phyloP scores from a whole-genome alignment of 2,888 invertebrate species.

The Conus canariensis region DNA sequence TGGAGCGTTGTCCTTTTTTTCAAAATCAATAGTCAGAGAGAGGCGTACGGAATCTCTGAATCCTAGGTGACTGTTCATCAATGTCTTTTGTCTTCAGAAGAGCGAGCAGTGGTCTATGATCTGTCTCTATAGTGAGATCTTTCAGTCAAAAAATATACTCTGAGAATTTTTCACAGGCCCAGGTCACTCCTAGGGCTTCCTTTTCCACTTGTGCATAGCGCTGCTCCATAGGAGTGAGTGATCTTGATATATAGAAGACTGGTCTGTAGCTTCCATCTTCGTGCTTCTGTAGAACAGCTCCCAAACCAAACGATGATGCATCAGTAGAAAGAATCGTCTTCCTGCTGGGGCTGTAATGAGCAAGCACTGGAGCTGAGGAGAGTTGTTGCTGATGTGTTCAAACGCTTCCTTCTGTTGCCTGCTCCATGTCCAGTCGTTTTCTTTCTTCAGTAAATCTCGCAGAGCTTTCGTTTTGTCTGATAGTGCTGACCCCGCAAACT shows the following conservation, averaged over 20 bases:
- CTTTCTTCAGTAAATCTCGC: conserved; percentile 34
- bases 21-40: no score
- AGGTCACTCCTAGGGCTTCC: conserved; percentile 26
- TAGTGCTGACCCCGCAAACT: not conserved
- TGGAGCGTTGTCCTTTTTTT: not conserved
- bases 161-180: conserved; percentile 35
- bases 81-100: conserved; percentile 28
- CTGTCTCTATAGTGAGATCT: not conserved
- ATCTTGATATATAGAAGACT: conserved; percentile 24
- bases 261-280: not conserved
- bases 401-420: no score
- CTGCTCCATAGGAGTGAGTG: conserved; percentile 8
- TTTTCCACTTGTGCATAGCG: conserved; percentile 31
- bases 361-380: no score
- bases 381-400: no score
- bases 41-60: conserved; percentile 26
- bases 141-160: not conserved
- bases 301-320: conserved; percentile 23
- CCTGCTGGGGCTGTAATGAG: not conserved
- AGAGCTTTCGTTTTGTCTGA: not conserved
- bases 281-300: conserved; percentile 25
- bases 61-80: conserved; percentile 32
- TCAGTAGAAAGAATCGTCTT: conserved; percentile 25
- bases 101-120: conserved; percentile 20
- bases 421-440: conserved; percentile 18